Conservation (phyloP, 2,888 invertebrate species). For the Cryptus armator region DNA sequence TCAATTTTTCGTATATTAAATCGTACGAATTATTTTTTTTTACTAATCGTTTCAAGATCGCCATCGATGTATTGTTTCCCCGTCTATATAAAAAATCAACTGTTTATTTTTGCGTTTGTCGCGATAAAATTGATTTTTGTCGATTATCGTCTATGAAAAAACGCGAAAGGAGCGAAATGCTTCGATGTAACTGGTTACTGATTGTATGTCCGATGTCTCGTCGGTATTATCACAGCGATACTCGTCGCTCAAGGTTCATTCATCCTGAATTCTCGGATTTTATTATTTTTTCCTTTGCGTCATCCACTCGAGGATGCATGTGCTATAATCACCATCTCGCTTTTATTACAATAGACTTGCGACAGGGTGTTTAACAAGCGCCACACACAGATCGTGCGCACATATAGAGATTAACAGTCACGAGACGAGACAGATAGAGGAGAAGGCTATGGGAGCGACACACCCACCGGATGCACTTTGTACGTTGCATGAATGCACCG, state of each 20-base stretch:
- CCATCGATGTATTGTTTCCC: no score
- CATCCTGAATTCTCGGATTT: not conserved
- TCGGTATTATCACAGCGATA: not conserved
- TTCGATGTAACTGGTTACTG: not conserved
- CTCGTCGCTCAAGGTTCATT: constrained; percentile 1
- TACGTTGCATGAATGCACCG: constrained; percentile 71
- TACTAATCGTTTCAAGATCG: no score
- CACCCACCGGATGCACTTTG: constrained; percentile 84
- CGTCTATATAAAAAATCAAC: not conserved
- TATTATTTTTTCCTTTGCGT: constrained; percentile 13
- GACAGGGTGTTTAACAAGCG: constrained; percentile 44
- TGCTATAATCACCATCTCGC: constrained; percentile 24
- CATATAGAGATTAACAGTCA: constrained; percentile 31
- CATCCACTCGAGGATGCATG: constrained; percentile 24
- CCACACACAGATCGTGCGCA: constrained; percentile 37
- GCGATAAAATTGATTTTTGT: not conserved
- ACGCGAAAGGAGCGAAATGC: not conserved
- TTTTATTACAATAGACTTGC: constrained; percentile 50
- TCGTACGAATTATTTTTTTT: no score
- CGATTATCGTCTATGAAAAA: not conserved
- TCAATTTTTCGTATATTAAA: no score
- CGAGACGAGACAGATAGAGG: constrained; percentile 63
- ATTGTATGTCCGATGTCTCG: not conserved
- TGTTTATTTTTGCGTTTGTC: no score
- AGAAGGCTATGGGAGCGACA: constrained; percentile 83